Percentiles rank a stretch among this genome's conserved stretches.
phyloP scores from a whole-genome alignment of 2,797 vertebrate species.

The Bradypus variegatus region DNA sequence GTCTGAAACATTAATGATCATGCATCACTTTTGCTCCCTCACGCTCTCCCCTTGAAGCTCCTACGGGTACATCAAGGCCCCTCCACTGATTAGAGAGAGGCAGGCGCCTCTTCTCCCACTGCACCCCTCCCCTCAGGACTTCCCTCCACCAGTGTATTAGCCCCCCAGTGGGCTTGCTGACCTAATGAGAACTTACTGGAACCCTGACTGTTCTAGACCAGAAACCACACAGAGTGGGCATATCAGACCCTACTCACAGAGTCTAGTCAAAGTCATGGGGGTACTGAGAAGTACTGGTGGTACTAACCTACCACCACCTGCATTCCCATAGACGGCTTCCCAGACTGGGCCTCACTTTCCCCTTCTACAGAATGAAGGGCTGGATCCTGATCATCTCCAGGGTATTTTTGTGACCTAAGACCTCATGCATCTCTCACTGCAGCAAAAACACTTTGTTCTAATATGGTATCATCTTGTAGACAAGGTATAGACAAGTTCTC shows the following conservation, averaged over 20 bases:
- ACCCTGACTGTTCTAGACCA: not conserved
- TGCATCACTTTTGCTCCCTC: not conserved
- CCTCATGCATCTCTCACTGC: not conserved
- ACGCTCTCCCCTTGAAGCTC: not conserved
- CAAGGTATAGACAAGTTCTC: not conserved
- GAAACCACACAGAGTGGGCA: not conserved
- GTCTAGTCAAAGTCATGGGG: not conserved
- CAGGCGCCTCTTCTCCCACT: not conserved
- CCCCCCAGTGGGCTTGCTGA: not conserved
- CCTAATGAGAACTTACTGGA: not conserved
- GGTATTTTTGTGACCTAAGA: not conserved
- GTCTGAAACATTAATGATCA: not conserved
- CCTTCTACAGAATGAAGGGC: not conserved
- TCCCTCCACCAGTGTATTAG: not conserved
- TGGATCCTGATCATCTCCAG: no score
- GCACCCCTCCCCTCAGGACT: rapidly evolving
- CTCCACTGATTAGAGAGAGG: not conserved
- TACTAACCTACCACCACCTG: not conserved
- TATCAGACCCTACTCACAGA: not conserved
- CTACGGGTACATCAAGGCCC: not conserved
- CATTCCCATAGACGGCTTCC: not conserved
- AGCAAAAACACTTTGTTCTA: not conserved
- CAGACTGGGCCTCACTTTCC: not conserved
- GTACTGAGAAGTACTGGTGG: not conserved
- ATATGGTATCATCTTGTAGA: not conserved